Percentiles rank a stretch among this genome's conserved stretches.
Evolutionary conservation across 1,140 invertebrate genomes (phyloP).

Genomic region (Physella acuta): DNA sequence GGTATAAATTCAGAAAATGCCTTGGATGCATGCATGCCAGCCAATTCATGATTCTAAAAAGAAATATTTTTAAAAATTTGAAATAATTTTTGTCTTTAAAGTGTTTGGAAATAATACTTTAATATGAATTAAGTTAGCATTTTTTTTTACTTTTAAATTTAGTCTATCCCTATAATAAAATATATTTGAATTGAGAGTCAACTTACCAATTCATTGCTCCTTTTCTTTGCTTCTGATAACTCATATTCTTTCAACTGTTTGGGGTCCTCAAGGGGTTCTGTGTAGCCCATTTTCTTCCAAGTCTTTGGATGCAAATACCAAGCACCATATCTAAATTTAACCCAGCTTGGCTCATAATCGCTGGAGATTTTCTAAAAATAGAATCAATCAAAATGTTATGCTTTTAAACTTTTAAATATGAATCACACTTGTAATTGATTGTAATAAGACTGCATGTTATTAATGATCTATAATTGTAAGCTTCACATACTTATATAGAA

Average conservation of each 20-base stretch:
- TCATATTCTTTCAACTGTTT: slow-evolving; percentile 55
- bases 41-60: slow-evolving; percentile 54
- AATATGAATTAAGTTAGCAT: neutral
- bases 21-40: slow-evolving; percentile 56
- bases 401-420: no score
- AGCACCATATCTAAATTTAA: slow-evolving; percentile 58
- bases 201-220: slow-evolving; percentile 52
- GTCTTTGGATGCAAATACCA: slow-evolving; percentile 58
- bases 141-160: neutral
- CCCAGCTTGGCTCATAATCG: slow-evolving; percentile 54
- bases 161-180: slow-evolving; percentile 11
- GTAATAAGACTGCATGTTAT: no score
- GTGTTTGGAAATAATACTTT: neutral
- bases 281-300: slow-evolving; percentile 52
- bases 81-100: neutral
- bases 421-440: neutral
- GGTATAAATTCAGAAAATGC: slow-evolving; percentile 59
- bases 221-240: slow-evolving; percentile 57
- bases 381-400: no score
- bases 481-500: no score
- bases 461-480: no score
- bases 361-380: slow-evolving; percentile 37
- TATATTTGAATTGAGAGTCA: no score
- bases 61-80: neutral
- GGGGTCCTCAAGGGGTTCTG: slow-evolving; percentile 53